These are phyloP conservation scores for Gadus chalcogrammus DNA, from an alignment of 2,113 vertebrate genomes.

Conservation along the genomic window DNA sequence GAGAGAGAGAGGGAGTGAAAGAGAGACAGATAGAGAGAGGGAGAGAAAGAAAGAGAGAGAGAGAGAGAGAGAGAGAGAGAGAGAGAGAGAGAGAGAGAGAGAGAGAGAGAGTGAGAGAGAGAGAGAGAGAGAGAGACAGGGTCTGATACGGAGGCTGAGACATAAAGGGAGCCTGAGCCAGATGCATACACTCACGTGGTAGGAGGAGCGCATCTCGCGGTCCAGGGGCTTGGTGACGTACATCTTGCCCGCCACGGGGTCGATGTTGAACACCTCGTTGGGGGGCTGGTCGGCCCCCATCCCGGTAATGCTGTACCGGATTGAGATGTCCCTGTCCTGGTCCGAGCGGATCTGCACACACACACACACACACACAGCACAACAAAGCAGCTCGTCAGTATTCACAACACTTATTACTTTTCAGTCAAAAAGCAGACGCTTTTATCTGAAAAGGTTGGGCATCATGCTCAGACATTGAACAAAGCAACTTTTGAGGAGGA, in stretches of 20 bases:
- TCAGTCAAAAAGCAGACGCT: too few species aligned
- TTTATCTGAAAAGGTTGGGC: too few species aligned
- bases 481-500: too few species aligned
- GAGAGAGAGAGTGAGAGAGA: too few species aligned
- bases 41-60: neutral
- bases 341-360: slow-evolving; percentile 89
- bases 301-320: slow-evolving; percentile 93
- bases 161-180: neutral
- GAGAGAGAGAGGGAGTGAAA: too few species aligned
- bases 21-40: too few species aligned
- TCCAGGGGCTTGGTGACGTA: slow-evolving; percentile 92
- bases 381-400: neutral
- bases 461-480: too few species aligned
- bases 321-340: slow-evolving; percentile 91
- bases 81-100: too few species aligned
- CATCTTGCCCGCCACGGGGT: slow-evolving; percentile 89
- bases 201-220: slow-evolving; percentile 89
- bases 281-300: slow-evolving; percentile 90
- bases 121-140: neutral
- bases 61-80: neutral
- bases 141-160: neutral
- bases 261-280: slow-evolving; percentile 92
- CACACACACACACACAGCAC: neutral
- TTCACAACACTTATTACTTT: neutral
- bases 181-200: slow-evolving; percentile 78